phyloP scores from a whole-genome alignment of 2,797 vertebrate species.

The Squalus acanthias region DNA sequence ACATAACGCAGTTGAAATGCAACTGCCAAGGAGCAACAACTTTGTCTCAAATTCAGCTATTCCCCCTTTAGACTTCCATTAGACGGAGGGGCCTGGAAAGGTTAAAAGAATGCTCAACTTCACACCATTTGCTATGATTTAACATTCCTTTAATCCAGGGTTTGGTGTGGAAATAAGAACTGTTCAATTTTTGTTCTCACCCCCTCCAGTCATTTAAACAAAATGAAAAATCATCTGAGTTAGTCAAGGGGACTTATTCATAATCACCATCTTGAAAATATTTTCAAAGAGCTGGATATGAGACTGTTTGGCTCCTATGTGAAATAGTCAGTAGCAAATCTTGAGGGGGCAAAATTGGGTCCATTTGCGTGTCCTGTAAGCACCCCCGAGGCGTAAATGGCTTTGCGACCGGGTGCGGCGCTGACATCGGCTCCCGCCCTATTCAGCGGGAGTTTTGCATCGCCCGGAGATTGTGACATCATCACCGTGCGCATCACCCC shows the following conservation, averaged over 20 bases:
- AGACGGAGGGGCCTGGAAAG: not conserved
- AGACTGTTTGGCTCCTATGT: not conserved
- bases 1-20: not conserved
- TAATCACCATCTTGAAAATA: not conserved
- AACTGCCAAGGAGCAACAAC: not conserved
- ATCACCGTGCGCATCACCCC: no score
- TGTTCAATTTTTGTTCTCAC: not conserved
- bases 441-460: no score
- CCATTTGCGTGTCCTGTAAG: no score
- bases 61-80: not conserved
- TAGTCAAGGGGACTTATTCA: not conserved
- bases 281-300: not conserved
- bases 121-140: not conserved
- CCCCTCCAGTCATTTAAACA: not conserved
- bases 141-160: not conserved
- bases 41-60: not conserved
- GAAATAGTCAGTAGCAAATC: not conserved
- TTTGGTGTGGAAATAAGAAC: not conserved
- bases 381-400: no score
- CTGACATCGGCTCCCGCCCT: no score
- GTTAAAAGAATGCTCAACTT: not conserved
- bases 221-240: not conserved
- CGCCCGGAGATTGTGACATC: no score
- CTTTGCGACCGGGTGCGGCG: no score
- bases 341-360: not conserved